Conservation (phyloP, 1,140 invertebrate genomes). For the Magallana angulata region DNA sequence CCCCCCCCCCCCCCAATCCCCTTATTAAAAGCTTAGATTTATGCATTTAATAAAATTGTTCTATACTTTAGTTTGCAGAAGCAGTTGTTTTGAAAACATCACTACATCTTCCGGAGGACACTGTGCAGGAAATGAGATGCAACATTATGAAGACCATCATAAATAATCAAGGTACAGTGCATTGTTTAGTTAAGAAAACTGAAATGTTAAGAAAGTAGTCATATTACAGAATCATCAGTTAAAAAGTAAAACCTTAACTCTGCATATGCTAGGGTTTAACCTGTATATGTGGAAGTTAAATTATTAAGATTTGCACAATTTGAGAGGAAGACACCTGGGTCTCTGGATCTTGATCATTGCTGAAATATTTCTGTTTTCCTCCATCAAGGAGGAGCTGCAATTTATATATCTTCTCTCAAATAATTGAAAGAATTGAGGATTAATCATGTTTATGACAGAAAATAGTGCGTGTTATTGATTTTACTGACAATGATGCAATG, state of each 20-base stretch:
- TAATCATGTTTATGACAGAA: too few relatives aligned
- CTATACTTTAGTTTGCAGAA: neutral
- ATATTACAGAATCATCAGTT: neutral
- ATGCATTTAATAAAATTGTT: neutral
- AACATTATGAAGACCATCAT: neutral
- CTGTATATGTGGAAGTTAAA: neutral
- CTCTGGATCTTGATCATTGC: neutral
- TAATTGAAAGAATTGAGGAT: neutral
- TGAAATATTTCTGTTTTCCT: too few relatives aligned
- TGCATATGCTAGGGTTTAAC: neutral
- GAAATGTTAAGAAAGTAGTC: neutral
- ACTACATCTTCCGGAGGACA: neutral
- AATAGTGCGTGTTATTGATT: too few relatives aligned
- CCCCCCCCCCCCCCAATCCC: too few relatives aligned
- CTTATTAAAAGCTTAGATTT: neutral
- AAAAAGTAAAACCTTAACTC: neutral
- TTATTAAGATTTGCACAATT: neutral
- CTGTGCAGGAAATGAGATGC: neutral
- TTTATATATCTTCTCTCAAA: neutral
- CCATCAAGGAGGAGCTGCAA: neutral
- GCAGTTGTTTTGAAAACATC: neutral
- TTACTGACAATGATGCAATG: too few relatives aligned
- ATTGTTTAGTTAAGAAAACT: neutral
- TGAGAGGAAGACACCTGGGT: neutral
- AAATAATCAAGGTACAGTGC: neutral